These are phyloP conservation scores for Lontra canadensis DNA, from an alignment of 2,113 vertebrate genomes.

Conservation along the genomic window DNA sequence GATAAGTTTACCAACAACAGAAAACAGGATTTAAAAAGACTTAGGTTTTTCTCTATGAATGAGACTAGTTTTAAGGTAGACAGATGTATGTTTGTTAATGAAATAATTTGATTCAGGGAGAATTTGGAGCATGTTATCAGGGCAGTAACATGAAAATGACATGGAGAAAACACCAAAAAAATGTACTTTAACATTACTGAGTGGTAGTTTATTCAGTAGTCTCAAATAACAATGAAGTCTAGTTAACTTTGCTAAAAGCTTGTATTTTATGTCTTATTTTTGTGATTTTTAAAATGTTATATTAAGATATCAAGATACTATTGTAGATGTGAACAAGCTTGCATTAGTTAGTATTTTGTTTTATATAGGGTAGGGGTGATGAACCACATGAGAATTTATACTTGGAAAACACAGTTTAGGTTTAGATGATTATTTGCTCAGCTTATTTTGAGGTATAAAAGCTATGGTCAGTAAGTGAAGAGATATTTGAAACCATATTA, in stretches of 20 bases:
- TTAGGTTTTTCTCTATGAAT: background rate
- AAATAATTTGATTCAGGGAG: background rate
- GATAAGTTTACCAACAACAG: background rate
- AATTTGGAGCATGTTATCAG: background rate
- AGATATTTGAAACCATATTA: slow-evolving; percentile 10
- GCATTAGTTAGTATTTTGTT: background rate
- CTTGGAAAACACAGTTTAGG: slow-evolving; percentile 11
- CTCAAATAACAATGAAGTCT: slow-evolving; percentile 33
- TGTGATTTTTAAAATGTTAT: slow-evolving; percentile 31
- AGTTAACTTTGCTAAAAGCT: background rate
- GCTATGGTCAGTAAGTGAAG: slow-evolving; percentile 12
- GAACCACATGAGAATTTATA: background rate
- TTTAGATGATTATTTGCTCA: slow-evolving; percentile 39
- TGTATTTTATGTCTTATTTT: slow-evolving; percentile 36
- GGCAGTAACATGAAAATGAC: slow-evolving; percentile 27
- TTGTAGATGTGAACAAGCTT: background rate
- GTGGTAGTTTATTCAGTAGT: slow-evolving; percentile 1
- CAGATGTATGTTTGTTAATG: background rate
- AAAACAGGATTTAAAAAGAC: slow-evolving; percentile 37
- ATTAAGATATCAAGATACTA: slow-evolving; percentile 1
- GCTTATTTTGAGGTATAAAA: slow-evolving; percentile 37
- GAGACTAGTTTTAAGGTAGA: slow-evolving; percentile 42
- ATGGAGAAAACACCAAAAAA: slow-evolving; percentile 1
- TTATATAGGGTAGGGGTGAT: background rate
- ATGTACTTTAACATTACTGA: slow-evolving; percentile 14